A percentile compares a stretch with the other conserved stretches of the same genome.
Conservation (phyloP, 2,113 vertebrate genomes). For the Oryzias curvinotus region DNA sequence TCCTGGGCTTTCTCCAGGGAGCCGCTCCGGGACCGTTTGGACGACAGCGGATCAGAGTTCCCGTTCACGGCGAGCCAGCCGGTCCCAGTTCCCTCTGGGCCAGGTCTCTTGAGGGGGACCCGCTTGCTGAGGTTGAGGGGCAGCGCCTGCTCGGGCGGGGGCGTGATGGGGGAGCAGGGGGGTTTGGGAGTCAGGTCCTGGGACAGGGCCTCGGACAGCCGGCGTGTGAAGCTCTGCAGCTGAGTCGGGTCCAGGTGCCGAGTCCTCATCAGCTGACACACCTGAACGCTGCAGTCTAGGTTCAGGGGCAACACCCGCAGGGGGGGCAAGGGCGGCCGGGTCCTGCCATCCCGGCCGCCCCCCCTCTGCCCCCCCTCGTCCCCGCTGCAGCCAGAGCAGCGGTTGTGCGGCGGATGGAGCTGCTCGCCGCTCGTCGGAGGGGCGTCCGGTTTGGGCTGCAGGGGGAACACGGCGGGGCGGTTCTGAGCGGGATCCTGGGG, state of each 20-base stretch:
- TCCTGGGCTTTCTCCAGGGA: conserved; percentile 34
- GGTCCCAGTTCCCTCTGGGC: conserved; percentile 26
- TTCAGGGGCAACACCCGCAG: conserved; percentile 78
- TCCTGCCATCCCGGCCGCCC: conserved; percentile 34
- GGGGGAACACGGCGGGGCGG: conserved; percentile 40
- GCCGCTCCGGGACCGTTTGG: conserved; percentile 46
- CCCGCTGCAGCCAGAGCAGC: conserved; percentile 41
- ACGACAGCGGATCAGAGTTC: conserved; percentile 12
- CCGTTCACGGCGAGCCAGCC: conserved; percentile 7
- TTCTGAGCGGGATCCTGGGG: conserved; percentile 55
- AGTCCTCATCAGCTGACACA: conserved; percentile 78
- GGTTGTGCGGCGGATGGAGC: conserved; percentile 42
- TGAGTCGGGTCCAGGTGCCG: conserved; percentile 70
- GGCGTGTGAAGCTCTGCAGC: conserved; percentile 76
- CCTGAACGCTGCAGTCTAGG: conserved; percentile 80
- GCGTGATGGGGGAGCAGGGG: conserved; percentile 43
- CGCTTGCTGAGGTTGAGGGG: conserved; percentile 81
- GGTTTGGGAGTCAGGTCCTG: conserved; percentile 72
- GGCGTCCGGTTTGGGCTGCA: conserved; percentile 61
- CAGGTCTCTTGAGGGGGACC: conserved; percentile 53
- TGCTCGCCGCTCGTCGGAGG: conserved; percentile 38
- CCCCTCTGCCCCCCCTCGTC: conserved; percentile 40
- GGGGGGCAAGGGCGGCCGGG: conserved; percentile 64
- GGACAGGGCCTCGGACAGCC: conserved; percentile 76
- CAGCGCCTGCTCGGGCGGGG: conserved; percentile 72